Evolutionary conservation across 2,888 invertebrate genomes (phyloP).

Genomic region (Nomada hirtipes): DNA sequence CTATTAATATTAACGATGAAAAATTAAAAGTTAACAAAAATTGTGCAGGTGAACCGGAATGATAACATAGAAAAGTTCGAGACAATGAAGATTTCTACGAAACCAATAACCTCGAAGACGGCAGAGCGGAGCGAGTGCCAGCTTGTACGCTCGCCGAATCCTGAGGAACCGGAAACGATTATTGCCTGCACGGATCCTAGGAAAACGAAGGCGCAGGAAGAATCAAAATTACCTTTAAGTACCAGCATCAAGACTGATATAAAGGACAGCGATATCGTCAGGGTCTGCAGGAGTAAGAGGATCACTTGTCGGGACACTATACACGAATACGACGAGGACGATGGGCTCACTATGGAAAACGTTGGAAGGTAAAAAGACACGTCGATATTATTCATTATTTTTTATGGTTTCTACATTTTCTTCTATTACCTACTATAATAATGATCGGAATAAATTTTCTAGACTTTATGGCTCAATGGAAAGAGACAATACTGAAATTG

Average conservation of each 20-base stretch:
- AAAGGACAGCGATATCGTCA: slow-evolving; percentile 71
- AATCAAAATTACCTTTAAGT: slow-evolving; percentile 78
- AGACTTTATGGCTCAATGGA: too few relatives aligned
- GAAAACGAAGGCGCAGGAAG: slow-evolving; percentile 60
- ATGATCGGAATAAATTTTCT: too few relatives aligned
- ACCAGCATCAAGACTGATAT: slow-evolving; percentile 75
- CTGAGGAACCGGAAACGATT: slow-evolving; percentile 51
- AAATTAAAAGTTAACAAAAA: background rate
- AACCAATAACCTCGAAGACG: slow-evolving; percentile 76
- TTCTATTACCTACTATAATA: too few relatives aligned
- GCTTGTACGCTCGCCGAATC: slow-evolving; percentile 72
- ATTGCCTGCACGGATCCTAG: slow-evolving; percentile 43
- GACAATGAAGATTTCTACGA: slow-evolving; percentile 82
- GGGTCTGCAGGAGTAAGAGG: slow-evolving; percentile 74
- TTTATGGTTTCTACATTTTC: background rate
- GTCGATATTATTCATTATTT: too few relatives aligned
- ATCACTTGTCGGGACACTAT: slow-evolving; percentile 78
- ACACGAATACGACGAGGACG: slow-evolving; percentile 78
- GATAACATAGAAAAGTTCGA: slow-evolving; percentile 77
- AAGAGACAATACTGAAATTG: too few relatives aligned
- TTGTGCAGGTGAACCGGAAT: slow-evolving; percentile 76
- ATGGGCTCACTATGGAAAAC: slow-evolving; percentile 79
- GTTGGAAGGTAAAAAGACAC: slow-evolving; percentile 77
- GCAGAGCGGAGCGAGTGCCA: slow-evolving; percentile 75
- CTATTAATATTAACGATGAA: background rate